Evolutionary conservation across 2,888 invertebrate species (phyloP).

Genomic region (Drosophila acutilabella): DNA sequence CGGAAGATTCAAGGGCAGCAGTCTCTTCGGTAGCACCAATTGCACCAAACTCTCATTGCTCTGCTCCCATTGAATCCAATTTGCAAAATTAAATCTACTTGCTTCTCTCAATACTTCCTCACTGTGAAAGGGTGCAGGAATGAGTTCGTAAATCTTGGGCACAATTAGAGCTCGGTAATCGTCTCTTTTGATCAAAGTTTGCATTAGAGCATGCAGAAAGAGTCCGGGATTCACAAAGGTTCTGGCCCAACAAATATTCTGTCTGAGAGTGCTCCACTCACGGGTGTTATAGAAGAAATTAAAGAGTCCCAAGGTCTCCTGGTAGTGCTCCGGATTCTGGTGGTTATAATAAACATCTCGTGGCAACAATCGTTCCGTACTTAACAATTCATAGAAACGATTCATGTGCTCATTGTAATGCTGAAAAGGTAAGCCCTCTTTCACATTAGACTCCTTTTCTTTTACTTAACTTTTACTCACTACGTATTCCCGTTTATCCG

Average conservation of each 20-base stretch:
- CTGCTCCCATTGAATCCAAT: conserved; percentile 40
- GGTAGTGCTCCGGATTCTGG: conserved; percentile 30
- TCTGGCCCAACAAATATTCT: conserved; percentile 87
- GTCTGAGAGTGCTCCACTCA: conserved; percentile 88
- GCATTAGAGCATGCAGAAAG: conserved; percentile 89
- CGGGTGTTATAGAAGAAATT: conserved; percentile 87
- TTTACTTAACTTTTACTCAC: conserved; percentile 22
- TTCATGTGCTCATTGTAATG: conserved; percentile 52
- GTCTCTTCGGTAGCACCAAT: conserved; percentile 17
- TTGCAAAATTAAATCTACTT: conserved; percentile 84
- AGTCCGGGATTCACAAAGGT: conserved; percentile 89
- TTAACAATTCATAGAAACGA: conserved; percentile 30
- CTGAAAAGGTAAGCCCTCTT: conserved; percentile 11
- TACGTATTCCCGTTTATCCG: conserved; percentile 56
- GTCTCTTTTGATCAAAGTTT: conserved; percentile 88
- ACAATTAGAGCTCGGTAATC: conserved; percentile 89
- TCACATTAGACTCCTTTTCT: background rate
- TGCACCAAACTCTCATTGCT: conserved; percentile 6
- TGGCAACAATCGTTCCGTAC: conserved; percentile 27
- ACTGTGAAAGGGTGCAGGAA: conserved; percentile 90
- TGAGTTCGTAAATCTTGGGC: conserved; percentile 91
- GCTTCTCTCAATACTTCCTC: conserved; percentile 88
- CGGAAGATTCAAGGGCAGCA: conserved; percentile 36
- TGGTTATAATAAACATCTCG: conserved; percentile 36
- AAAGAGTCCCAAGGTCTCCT: conserved; percentile 84